Evolutionary conservation across 2,888 invertebrate species (phyloP), one percentile per base, ranked within the genome.

Genomic region (Anodontia alba): DNA sequence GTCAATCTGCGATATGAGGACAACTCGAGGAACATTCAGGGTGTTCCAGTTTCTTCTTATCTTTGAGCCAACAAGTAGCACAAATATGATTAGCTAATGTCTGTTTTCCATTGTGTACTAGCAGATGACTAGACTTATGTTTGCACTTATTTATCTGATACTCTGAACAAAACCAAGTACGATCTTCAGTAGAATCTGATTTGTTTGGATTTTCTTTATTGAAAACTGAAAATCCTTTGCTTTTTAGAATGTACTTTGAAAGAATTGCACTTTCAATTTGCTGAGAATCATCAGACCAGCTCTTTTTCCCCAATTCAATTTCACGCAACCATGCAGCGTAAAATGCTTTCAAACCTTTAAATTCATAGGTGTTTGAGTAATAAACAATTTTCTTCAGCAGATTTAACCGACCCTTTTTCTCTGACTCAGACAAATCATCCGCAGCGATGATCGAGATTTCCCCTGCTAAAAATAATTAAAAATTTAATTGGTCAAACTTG

Each of bases 281-380:
- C 38, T 67, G 67, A 20, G 67, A 36, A 67, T 67, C 67, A 29
- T 67, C 67, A 3, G 38, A n/a, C 67, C 36, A 67, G 10, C 20
- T 67, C 20, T 36, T 67, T 23, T 67, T 36, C 1, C 67, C 67
- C 36, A 67, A 67, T 36, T 67, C 67, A 36, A 67, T 67, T 42
- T 38, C 38, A 29, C 67, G 67, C n/a, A 67, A 38, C 67, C 67
- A 67, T n/a, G 38, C 67, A 20, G 67, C 67, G 20, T 67, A 67
- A 20, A 67, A 67, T 7, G 67, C 33, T 36, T 42, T 36, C 2
- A 67, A n/a, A 3, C 36, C 67, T 67, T 67, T 42, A 67, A 67
- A 31, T 38, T 36, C 36, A 42, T 67, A 67, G 1, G 20, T 67
- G 7, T n/a, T 36, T 36, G 33, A 10, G 36, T 67, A 67, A 36